Conservation (phyloP, 2,888 invertebrate genomes). For the Lithophane ornitopus region DNA sequence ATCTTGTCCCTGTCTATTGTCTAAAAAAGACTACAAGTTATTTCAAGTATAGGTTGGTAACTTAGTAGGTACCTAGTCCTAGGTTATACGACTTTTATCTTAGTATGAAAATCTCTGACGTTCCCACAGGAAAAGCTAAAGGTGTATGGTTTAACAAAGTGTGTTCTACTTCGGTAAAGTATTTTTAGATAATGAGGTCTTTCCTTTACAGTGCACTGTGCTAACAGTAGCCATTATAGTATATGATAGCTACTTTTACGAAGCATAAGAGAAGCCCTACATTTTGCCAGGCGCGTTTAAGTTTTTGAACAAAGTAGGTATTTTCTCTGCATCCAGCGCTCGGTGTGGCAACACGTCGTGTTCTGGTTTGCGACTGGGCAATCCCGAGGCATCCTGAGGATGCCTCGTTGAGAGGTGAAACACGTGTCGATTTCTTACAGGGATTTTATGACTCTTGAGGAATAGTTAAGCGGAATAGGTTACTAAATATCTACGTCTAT, state of each 20-base stretch:
- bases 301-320: not conserved
- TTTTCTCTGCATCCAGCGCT: too few relatives aligned
- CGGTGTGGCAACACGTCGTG: too few relatives aligned
- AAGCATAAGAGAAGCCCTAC: not conserved
- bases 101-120: too few relatives aligned
- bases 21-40: not conserved
- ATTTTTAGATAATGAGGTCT: slow-evolving; percentile 16
- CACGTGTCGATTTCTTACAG: too few relatives aligned
- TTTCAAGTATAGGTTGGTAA: not conserved
- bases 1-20: too few relatives aligned
- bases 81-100: not conserved
- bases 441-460: too few relatives aligned
- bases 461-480: too few relatives aligned
- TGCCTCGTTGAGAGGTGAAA: too few relatives aligned
- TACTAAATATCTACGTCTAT: too few relatives aligned
- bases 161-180: not conserved
- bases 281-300: not conserved
- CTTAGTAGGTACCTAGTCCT: too few relatives aligned
- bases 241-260: not conserved
- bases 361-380: too few relatives aligned
- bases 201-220: slow-evolving; percentile 12
- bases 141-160: not conserved
- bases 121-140: not conserved
- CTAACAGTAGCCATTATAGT: not conserved
- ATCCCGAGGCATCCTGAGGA: too few relatives aligned